Conservation (phyloP, 92 coral and sea anemone species). For the Palythoa caribaeorum region DNA sequence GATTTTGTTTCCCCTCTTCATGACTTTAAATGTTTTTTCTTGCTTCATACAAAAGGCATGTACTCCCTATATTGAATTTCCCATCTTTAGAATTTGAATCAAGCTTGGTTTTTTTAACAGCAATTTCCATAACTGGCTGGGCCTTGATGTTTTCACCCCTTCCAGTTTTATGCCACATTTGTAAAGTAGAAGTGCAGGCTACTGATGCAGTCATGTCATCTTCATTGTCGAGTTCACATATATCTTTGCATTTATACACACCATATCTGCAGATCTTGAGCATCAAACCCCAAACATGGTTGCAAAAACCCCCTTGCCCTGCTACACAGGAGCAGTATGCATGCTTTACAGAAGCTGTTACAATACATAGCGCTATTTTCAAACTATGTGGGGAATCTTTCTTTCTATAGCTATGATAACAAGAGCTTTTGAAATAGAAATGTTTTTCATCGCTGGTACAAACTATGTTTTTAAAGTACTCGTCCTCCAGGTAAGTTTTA, state of each 20-base stretch:
- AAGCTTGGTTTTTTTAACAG: conserved; percentile 17
- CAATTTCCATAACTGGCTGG: conserved; percentile 21
- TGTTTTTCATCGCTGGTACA: not conserved
- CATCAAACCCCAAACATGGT: not conserved
- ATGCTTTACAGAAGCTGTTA: not conserved
- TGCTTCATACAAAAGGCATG: not conserved
- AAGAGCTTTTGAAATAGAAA: not conserved
- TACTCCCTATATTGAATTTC: not conserved
- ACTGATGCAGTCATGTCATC: conserved; percentile 22
- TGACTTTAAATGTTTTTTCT: not conserved
- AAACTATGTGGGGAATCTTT: not conserved
- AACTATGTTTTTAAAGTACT: conserved; percentile 2
- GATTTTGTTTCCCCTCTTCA: not conserved
- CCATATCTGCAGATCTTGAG: not conserved
- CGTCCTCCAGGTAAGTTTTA: not conserved
- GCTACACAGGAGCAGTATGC: conserved; percentile 17
- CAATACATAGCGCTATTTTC: not conserved
- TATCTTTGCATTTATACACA: not conserved
- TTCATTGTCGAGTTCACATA: conserved; percentile 1
- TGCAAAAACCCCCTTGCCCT: conserved; percentile 9
- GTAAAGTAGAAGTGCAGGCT: conserved; percentile 5
- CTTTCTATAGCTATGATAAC: not conserved
- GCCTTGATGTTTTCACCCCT: conserved; percentile 6
- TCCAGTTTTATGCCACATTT: conserved; percentile 7
- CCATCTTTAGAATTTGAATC: not conserved